Evolutionary conservation across 2,797 vertebrate genomes (phyloP).

Genomic region (Miichthys miiuy): DNA sequence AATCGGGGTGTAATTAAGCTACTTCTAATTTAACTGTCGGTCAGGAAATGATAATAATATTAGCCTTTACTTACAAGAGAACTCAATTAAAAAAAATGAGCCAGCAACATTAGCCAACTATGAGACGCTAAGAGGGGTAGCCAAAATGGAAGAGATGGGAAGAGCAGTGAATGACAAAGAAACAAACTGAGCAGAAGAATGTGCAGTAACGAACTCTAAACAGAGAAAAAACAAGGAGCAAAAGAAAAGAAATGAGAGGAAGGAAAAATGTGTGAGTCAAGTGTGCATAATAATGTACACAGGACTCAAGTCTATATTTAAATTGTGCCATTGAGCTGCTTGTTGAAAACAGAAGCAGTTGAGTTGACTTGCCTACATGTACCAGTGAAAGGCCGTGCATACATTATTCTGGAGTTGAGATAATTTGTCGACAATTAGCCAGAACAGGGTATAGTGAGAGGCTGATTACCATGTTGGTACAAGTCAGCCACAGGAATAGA

Average conservation of each 20-base stretch:
- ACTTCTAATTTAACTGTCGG: constrained; percentile 76
- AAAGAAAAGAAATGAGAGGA: constrained; percentile 32
- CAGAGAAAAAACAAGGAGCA: constrained; percentile 44
- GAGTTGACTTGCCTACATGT: constrained; percentile 64
- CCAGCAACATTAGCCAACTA: constrained; percentile 34
- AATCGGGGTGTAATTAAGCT: constrained; percentile 77
- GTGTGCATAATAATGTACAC: constrained; percentile 68
- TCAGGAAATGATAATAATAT: constrained; percentile 73
- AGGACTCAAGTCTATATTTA: constrained; percentile 70
- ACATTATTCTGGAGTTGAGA: constrained; percentile 79
- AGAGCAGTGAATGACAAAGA: constrained; percentile 34
- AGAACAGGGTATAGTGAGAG: constrained; percentile 73
- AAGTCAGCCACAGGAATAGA: constrained; percentile 74
- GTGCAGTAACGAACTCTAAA: constrained; percentile 44
- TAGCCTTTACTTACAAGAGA: constrained; percentile 68
- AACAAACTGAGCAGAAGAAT: constrained; percentile 47
- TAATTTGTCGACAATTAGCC: constrained; percentile 83
- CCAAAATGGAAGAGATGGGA: constrained; percentile 22
- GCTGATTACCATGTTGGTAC: constrained; percentile 83
- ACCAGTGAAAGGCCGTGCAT: constrained; percentile 72
- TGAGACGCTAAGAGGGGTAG: constrained; percentile 31
- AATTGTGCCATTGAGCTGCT: constrained; percentile 71
- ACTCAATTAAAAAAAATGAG: constrained; percentile 64
- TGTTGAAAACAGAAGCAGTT: constrained; percentile 69
- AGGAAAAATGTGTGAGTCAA: constrained; percentile 53